Percentiles rank a stretch among this genome's conserved stretches.
Conservation (phyloP, 2,888 invertebrate genomes). For the Lasioglossum morio region DNA sequence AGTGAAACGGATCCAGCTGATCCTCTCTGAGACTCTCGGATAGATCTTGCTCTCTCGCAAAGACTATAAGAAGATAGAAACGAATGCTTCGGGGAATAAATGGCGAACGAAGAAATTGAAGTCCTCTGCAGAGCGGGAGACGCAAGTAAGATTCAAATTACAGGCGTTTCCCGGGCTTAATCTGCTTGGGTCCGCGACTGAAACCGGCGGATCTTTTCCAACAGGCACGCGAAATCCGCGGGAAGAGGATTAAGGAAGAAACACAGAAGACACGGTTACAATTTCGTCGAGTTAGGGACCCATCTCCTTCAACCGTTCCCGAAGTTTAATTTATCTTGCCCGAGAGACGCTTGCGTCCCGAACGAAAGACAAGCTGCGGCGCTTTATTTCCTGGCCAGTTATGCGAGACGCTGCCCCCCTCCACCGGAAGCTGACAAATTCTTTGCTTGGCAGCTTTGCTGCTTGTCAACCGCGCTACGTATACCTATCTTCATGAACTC, state of each 20-base stretch:
- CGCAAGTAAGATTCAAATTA: conserved; percentile 20
- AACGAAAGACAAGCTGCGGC: not conserved
- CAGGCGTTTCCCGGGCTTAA: not conserved
- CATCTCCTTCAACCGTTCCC: not conserved
- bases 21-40: not conserved
- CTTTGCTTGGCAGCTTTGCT: not conserved
- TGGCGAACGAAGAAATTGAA: not conserved
- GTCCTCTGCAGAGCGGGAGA: not conserved
- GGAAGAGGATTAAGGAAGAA: conserved; percentile 13
- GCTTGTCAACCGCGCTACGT: not conserved
- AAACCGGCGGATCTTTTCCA: conserved; percentile 4
- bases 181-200: conserved; percentile 9
- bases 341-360: not conserved
- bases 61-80: conserved; percentile 1
- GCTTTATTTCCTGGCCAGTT: not conserved
- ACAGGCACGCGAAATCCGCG: conserved; percentile 3
- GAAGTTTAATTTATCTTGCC: conserved; percentile 7
- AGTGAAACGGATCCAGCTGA: not conserved
- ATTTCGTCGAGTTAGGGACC: not conserved
- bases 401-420: not conserved
- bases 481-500: not conserved
- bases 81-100: conserved; percentile 8
- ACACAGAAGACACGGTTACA: not conserved
- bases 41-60: not conserved
- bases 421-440: not conserved